Conservation (phyloP, 2,113 vertebrate species). For the Oncorhynchus masou region DNA sequence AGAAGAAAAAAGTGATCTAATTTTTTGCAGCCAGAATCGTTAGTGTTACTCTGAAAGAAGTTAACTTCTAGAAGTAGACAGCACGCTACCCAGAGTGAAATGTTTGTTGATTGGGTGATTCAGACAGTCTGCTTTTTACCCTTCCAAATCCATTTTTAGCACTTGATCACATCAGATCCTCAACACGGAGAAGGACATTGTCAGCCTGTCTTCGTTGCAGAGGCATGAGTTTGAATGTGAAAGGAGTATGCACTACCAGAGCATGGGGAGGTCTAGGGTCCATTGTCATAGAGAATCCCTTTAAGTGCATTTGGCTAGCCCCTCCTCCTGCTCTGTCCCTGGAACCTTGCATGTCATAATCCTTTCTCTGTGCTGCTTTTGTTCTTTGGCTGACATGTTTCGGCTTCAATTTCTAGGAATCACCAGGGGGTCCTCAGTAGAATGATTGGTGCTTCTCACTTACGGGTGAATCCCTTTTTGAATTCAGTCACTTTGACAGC, state of each 20-base stretch:
- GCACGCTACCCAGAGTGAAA: background rate
- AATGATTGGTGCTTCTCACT: background rate
- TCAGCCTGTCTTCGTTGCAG: background rate
- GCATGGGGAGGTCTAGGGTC: background rate
- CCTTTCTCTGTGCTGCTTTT: background rate
- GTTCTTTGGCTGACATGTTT: background rate
- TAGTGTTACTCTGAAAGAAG: background rate
- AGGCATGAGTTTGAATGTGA: background rate
- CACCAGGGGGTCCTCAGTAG: background rate
- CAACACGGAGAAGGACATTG: background rate
- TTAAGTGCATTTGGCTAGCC: background rate
- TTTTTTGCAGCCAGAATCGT: constrained; percentile 22
- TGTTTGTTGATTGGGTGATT: background rate
- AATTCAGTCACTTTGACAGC: no score
- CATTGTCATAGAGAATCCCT: background rate
- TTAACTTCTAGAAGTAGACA: background rate
- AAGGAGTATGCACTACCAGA: background rate
- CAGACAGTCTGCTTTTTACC: background rate
- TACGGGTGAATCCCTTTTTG: background rate
- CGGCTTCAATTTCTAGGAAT: background rate
- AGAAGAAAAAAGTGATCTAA: background rate
- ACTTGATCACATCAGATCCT: background rate
- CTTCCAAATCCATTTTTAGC: background rate
- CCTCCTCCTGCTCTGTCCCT: background rate
- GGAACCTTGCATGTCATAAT: background rate